A percentile compares a stretch with the other conserved stretches of the same genome.
These are phyloP conservation scores for Pao palembangensis DNA, from an alignment of 2,113 vertebrate species.

Conservation along the genomic window DNA sequence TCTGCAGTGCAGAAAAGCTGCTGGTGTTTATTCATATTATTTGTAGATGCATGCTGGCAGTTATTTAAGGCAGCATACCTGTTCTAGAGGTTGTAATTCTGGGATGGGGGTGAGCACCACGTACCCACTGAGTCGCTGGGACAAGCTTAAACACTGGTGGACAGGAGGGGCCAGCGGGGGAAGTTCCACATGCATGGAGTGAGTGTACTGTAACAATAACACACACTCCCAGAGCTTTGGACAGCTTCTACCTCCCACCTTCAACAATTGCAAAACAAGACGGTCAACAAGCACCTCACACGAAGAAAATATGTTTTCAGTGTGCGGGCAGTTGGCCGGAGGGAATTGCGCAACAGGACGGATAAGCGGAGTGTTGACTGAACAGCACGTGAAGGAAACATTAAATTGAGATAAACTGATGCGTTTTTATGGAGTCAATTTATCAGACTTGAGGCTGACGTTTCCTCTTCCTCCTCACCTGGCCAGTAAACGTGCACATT, in stretches of 20 bases:
- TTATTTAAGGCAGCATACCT: slow-evolving; percentile 9
- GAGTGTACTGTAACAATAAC: slow-evolving; percentile 55
- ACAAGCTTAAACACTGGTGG: slow-evolving; percentile 44
- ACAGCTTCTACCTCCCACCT: slow-evolving; percentile 40
- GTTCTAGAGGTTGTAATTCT: slow-evolving; percentile 35
- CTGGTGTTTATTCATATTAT: no score
- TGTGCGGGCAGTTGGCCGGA: slow-evolving; percentile 26
- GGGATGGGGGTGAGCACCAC: slow-evolving; percentile 26
- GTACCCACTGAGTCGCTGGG: slow-evolving; percentile 40
- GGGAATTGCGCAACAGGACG: slow-evolving; percentile 53
- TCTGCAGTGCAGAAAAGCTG: not conserved
- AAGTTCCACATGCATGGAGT: slow-evolving; percentile 49
- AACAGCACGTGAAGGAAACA: slow-evolving; percentile 25
- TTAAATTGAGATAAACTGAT: slow-evolving; percentile 12
- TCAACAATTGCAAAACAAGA: slow-evolving; percentile 62
- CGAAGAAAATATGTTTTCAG: slow-evolving; percentile 50
- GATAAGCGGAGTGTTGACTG: slow-evolving; percentile 31
- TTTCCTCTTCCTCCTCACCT: no score
- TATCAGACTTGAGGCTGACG: no score
- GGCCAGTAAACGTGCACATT: no score
- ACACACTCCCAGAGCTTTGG: slow-evolving; percentile 31
- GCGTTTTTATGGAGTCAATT: not conserved
- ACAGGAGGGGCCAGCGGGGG: slow-evolving; percentile 16
- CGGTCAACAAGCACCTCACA: slow-evolving; percentile 57
- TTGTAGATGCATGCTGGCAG: not conserved